These are phyloP conservation scores for Tapirus terrestris DNA, from an alignment of 2,113 vertebrate species.

Conservation along the genomic window DNA sequence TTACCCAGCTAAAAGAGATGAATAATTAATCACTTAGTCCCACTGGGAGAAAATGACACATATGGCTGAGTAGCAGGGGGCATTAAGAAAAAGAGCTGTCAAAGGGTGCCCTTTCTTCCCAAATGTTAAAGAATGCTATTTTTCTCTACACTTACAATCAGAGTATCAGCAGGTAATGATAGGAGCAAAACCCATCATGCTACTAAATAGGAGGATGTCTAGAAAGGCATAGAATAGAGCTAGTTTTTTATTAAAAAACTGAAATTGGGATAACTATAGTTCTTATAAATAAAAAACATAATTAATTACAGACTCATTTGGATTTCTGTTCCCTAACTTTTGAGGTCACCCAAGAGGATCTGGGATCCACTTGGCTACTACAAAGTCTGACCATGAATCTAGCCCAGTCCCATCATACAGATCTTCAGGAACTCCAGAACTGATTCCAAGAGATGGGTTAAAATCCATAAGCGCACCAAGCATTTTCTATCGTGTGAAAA, in stretches of 20 bases:
- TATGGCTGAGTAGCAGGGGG: slow-evolving; percentile 27
- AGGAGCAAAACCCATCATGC: neutral
- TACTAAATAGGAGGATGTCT: neutral
- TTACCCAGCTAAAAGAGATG: slow-evolving; percentile 27
- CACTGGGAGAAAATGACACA: slow-evolving; percentile 52
- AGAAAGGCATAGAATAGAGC: neutral
- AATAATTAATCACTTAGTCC: slow-evolving; percentile 67
- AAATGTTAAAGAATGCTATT: slow-evolving; percentile 59
- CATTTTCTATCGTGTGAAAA: neutral
- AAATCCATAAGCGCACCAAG: neutral
- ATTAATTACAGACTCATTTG: neutral
- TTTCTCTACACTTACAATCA: neutral
- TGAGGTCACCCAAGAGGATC: neutral
- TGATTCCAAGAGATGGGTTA: neutral
- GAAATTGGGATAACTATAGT: neutral
- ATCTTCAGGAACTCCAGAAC: neutral
- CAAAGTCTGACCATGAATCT: neutral
- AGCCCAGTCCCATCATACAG: neutral
- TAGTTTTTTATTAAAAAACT: neutral
- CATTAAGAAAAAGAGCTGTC: slow-evolving; percentile 47
- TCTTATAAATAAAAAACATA: neutral
- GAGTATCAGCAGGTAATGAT: neutral
- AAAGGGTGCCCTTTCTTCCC: slow-evolving; percentile 26
- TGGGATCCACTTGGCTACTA: neutral
- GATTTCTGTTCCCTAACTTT: neutral